phyloP scores from a whole-genome alignment of 2,797 vertebrate genomes.

The Falco peregrinus region DNA sequence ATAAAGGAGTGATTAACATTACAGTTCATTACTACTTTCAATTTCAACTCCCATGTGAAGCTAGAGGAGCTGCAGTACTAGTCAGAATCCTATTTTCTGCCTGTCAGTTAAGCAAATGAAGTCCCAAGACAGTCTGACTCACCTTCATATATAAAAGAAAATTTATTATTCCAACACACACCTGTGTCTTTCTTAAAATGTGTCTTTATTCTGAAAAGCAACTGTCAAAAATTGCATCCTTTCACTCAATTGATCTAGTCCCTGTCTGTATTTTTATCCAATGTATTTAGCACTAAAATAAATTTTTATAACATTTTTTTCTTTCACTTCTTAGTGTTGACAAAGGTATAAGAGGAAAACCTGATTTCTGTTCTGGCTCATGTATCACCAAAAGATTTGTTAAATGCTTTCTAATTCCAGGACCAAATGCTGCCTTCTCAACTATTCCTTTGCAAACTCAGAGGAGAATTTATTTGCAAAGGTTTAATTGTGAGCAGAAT shows the following conservation, averaged over 20 bases:
- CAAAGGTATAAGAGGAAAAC: not conserved
- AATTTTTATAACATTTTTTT: not conserved
- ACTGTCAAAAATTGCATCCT: not conserved
- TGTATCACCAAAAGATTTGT: not conserved
- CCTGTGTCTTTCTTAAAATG: slow-evolving; percentile 20
- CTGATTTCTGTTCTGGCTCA: not conserved
- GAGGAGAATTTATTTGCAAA: slow-evolving; percentile 34
- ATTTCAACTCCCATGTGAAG: slow-evolving; percentile 41
- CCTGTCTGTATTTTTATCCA: not conserved
- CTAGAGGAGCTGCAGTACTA: not conserved
- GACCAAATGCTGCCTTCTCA: not conserved
- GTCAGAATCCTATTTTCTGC: slow-evolving; percentile 49
- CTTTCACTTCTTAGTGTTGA: not conserved
- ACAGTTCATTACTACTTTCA: slow-evolving; percentile 53
- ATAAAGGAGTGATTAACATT: slow-evolving; percentile 60
- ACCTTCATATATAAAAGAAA: slow-evolving; percentile 24
- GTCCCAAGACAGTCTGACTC: slow-evolving; percentile 42
- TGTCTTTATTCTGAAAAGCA: slow-evolving; percentile 11
- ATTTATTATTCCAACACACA: not conserved
- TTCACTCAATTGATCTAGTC: not conserved
- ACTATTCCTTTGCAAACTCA: slow-evolving; percentile 5
- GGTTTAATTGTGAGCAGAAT: slow-evolving; percentile 49
- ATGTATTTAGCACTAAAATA: not conserved
- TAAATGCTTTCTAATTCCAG: slow-evolving; percentile 13
- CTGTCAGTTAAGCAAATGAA: slow-evolving; percentile 56